Evolutionary conservation across 2,888 invertebrate genomes (phyloP).

Genomic region (Merodon equestris): DNA sequence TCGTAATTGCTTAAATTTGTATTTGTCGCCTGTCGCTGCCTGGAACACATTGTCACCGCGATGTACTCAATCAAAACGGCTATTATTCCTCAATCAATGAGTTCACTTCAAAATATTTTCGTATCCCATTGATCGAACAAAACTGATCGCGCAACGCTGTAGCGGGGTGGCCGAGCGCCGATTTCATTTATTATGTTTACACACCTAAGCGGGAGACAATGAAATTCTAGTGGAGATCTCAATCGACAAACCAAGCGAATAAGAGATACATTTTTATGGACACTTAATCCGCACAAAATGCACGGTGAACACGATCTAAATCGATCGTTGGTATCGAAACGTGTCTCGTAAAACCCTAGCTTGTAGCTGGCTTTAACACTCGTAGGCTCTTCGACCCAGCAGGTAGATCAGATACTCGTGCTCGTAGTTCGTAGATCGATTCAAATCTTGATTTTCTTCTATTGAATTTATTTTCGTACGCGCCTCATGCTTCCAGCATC

Average conservation of each 20-base stretch:
- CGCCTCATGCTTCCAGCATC: conserved; percentile 54
- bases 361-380: too few relatives aligned
- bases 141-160: neutral
- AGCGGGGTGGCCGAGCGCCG: conserved; percentile 31
- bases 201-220: conserved; percentile 38
- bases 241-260: conserved; percentile 57
- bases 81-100: conserved; percentile 65
- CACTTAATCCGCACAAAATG: conserved; percentile 68
- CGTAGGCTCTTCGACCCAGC: conserved; percentile 34
- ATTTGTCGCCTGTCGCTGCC: conserved; percentile 65
- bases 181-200: conserved; percentile 2
- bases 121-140: conserved; percentile 58
- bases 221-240: conserved; percentile 66
- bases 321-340: conserved; percentile 57
- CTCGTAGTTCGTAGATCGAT: conserved; percentile 53
- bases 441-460: conserved; percentile 66
- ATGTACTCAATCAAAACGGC: conserved; percentile 60
- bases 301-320: conserved; percentile 68
- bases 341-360: conserved; percentile 46
- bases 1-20: conserved; percentile 67
- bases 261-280: conserved; percentile 67
- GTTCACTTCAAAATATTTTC: conserved; percentile 61
- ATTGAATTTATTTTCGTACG: too few relatives aligned
- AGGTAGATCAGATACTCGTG: too few relatives aligned
- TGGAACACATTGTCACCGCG: conserved; percentile 26